Percentiles rank a stretch among this genome's conserved stretches.
Conservation (phyloP, 2,888 invertebrate genomes). For the Temnothorax ravouxi region DNA sequence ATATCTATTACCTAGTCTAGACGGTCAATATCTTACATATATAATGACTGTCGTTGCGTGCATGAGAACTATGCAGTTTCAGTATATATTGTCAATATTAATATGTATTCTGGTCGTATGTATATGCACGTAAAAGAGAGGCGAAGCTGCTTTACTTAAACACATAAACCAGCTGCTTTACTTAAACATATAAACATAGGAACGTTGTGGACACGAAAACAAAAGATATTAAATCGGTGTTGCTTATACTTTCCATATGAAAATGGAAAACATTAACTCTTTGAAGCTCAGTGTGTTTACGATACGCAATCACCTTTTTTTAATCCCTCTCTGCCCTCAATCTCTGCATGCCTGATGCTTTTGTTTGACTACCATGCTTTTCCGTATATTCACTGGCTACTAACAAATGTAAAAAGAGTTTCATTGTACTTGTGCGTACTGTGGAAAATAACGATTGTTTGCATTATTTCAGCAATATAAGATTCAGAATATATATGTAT, state of each 20-base stretch:
- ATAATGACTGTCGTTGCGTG: background rate
- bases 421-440: background rate
- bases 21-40: background rate
- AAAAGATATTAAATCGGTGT: constrained; percentile 28
- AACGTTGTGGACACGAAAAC: background rate
- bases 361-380: constrained; percentile 15
- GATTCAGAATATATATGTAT: background rate
- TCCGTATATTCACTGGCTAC: background rate
- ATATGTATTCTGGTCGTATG: background rate
- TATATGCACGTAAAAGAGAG: background rate
- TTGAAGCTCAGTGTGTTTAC: constrained; percentile 27
- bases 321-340: background rate
- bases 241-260: background rate
- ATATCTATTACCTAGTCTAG: background rate
- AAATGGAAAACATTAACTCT: constrained; percentile 7
- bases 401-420: constrained; percentile 9
- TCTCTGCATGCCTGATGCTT: constrained; percentile 30
- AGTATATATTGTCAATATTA: constrained; percentile 16
- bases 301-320: constrained; percentile 19
- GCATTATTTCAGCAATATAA: background rate
- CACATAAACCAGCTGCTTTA: constrained; percentile 7
- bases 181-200: background rate
- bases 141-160: background rate
- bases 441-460: constrained; percentile 27
- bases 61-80: background rate